Evolutionary conservation across 2,113 vertebrate genomes (phyloP).

Genomic region (Rhynchomys soricoides): DNA sequence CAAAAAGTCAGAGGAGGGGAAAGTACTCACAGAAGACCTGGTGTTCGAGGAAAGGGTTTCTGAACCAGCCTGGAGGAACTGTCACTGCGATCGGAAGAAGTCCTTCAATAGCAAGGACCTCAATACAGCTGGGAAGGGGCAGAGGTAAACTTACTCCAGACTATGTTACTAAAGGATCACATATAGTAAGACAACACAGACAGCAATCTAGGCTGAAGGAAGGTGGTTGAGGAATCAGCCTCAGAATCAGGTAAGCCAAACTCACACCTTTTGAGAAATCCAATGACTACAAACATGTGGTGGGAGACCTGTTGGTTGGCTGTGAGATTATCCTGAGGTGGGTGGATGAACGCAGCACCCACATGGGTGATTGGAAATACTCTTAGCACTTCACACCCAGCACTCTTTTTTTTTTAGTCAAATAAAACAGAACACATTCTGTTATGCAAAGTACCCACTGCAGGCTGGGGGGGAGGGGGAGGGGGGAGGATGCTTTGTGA

Average conservation of each 20-base stretch:
- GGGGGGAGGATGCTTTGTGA: background rate
- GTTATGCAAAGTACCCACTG: background rate
- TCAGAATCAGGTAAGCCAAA: background rate
- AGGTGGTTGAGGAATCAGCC: background rate
- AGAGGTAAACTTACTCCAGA: background rate
- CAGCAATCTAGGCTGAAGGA: background rate
- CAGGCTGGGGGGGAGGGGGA: too few species aligned
- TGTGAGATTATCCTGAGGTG: rapidly evolving
- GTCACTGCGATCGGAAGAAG: rapidly evolving
- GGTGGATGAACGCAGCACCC: background rate
- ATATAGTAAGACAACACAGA: background rate
- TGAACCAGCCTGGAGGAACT: background rate
- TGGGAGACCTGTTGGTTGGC: background rate
- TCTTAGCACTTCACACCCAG: background rate
- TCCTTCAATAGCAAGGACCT: rapidly evolving
- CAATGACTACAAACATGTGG: background rate
- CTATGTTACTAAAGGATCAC: background rate
- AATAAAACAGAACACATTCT: background rate
- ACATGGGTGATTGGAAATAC: background rate
- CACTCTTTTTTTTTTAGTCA: background rate
- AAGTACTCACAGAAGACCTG: background rate
- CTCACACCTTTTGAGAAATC: background rate
- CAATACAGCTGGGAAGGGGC: background rate
- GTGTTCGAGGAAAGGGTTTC: background rate
- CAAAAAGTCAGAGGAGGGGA: background rate